Evolutionary conservation across 2,113 vertebrate genomes (phyloP).

Genomic region (Gobiocypris rarus): DNA sequence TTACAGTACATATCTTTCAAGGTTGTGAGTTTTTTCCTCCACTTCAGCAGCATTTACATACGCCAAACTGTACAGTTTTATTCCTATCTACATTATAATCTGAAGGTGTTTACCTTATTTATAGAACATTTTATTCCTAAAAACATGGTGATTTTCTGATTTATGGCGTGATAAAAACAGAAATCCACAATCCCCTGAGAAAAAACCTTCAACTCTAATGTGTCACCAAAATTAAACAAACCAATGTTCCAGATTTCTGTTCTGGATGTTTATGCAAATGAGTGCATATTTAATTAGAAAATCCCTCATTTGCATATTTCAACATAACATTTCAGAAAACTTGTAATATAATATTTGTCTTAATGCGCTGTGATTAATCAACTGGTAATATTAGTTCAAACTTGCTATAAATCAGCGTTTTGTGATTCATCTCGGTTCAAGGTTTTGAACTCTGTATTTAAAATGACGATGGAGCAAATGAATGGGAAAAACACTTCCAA

Average conservation of each 20-base stretch:
- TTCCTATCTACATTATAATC: too few species aligned
- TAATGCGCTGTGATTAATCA: not conserved
- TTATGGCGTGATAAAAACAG: too few species aligned
- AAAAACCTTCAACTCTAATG: not conserved
- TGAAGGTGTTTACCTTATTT: too few species aligned
- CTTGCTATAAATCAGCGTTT: not conserved
- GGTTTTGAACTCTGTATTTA: not conserved
- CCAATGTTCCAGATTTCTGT: not conserved
- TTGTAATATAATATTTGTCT: too few species aligned
- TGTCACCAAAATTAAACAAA: not conserved
- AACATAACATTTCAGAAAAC: not conserved
- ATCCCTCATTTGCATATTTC: not conserved
- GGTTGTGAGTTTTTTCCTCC: too few species aligned
- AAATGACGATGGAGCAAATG: not conserved
- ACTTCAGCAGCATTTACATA: too few species aligned
- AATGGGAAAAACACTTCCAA: not conserved
- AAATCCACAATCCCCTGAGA: too few species aligned
- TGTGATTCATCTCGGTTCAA: not conserved
- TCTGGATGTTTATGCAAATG: not conserved
- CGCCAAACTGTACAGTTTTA: too few species aligned
- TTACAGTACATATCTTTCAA: not conserved
- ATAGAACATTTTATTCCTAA: too few species aligned
- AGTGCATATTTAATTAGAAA: not conserved
- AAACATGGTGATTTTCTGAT: too few species aligned
- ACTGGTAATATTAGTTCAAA: not conserved